Base-by-base conservation (phyloP, 2,797 vertebrate species). In the Rhabdomys pumilio region DNA sequence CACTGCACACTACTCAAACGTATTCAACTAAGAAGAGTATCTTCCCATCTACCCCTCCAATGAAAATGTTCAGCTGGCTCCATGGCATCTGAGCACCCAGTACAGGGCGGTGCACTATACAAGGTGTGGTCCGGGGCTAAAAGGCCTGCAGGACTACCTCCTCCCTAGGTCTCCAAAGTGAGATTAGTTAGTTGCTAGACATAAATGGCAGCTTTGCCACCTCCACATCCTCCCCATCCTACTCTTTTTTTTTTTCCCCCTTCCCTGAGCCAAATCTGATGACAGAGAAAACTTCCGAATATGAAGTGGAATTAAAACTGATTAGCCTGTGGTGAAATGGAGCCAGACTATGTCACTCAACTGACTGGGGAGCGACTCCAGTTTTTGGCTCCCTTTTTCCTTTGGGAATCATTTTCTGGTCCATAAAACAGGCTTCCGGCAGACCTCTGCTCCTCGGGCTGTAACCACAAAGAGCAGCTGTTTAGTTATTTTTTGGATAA, bases 181-280 rank as follows among this genome's bases (percentile, higher is more conserved):
- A 88, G 96, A 97, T 97, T 92, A 98, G 88, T 97, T 94, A 98
- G 89, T 34, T 92, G 55, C 86, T 96, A 92, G 89, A 47, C 38
- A 81, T 90, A 90, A 90, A n/a, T 53, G 88, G 91, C 94, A 95
- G 24, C 31, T 53, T 91, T 85, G 92, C 94, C 91, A 93, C 72
- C n/a, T 57, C 81, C 72, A 9, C 7, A 72, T 3, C 72, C 34
- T 41, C 38, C n/a, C 14, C 55, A 59, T 7, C 55, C 34, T 57
- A 80, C 29, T 50, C 11, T 34, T 34, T 34, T 7, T 17, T 8
- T 29, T 14, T 44, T n/a, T n/a, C n/a, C 2, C 34, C 67, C 53
- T 80, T 2, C 3, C 53, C 55, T 57, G 53, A 95, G 44, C 11
- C 91, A 96, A 93, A 47, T 85, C 65, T 95, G 38, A 91, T n/a